These are phyloP conservation scores for Slavum lentiscoides DNA, from an alignment of 2,888 invertebrate genomes.

Conservation along the genomic window DNA sequence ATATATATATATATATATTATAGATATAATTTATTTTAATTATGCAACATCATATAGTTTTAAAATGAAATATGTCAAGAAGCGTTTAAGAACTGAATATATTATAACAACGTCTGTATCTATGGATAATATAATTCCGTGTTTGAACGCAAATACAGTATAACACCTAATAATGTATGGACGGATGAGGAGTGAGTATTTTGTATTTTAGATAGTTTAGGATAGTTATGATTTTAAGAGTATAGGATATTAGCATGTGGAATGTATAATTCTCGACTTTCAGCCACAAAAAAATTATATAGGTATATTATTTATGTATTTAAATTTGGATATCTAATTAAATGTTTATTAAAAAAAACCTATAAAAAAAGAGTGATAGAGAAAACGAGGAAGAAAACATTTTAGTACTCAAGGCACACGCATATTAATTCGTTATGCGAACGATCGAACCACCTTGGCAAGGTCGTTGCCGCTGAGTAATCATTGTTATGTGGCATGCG, in stretches of 20 bases:
- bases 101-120: no score
- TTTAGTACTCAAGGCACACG: constrained; percentile 2
- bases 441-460: constrained; percentile 49
- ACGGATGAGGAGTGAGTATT: not conserved
- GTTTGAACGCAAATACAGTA: no score
- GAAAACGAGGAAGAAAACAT: not conserved
- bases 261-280: constrained; percentile 6
- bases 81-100: no score
- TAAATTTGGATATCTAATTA: not conserved
- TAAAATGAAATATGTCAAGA: no score
- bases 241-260: not conserved
- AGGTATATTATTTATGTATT: not conserved
- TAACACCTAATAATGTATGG: not conserved
- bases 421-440: constrained; percentile 48
- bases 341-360: not conserved
- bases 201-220: not conserved
- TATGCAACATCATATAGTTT: no score
- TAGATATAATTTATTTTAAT: no score
- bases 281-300: not conserved
- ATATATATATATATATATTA: no score
- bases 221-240: not conserved
- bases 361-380: not conserved
- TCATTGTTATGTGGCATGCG: constrained; percentile 7
- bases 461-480: constrained; percentile 50
- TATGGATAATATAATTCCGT: no score